These are phyloP conservation scores for Polyommatus iphigenia DNA, from an alignment of 2,888 invertebrate genomes.

Conservation along the genomic window DNA sequence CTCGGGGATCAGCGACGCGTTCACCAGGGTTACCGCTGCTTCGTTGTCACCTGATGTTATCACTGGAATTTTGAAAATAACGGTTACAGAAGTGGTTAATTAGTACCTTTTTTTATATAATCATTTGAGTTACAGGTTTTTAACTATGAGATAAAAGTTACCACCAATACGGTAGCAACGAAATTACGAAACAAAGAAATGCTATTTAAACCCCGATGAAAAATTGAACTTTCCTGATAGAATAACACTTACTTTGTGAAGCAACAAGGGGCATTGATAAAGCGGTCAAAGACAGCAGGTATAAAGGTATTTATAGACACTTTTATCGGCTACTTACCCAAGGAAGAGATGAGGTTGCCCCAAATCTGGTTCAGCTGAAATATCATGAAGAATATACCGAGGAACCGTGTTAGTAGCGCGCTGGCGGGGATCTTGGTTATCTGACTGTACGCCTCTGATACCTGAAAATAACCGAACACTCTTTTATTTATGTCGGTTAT, in stretches of 20 bases:
- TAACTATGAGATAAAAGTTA: too few relatives aligned
- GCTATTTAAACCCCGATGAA: too few relatives aligned
- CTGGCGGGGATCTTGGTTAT: constrained; percentile 76
- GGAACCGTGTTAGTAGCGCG: constrained; percentile 82
- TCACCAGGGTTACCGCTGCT: constrained; percentile 66
- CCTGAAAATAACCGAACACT: constrained; percentile 47
- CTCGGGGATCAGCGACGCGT: constrained; percentile 60
- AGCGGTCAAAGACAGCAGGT: too few relatives aligned
- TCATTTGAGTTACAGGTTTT: too few relatives aligned
- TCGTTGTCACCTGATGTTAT: constrained; percentile 65
- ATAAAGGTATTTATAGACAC: too few relatives aligned
- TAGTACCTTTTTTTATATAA: too few relatives aligned
- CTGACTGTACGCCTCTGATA: constrained; percentile 81
- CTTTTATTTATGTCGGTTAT: background rate
- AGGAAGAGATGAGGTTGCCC: constrained; percentile 84
- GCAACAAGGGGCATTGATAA: too few relatives aligned
- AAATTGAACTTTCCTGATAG: too few relatives aligned
- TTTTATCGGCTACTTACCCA: constrained; percentile 56
- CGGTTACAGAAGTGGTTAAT: too few relatives aligned
- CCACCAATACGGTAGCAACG: too few relatives aligned
- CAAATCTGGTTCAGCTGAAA: constrained; percentile 85
- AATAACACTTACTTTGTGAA: too few relatives aligned
- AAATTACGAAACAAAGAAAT: too few relatives aligned
- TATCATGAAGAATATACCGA: constrained; percentile 87
- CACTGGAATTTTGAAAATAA: constrained; percentile 50